Percentiles rank a stretch among this genome's conserved stretches.
Evolutionary conservation across 2,888 invertebrate genomes (phyloP).

Genomic region (Parnassius smintheus): DNA sequence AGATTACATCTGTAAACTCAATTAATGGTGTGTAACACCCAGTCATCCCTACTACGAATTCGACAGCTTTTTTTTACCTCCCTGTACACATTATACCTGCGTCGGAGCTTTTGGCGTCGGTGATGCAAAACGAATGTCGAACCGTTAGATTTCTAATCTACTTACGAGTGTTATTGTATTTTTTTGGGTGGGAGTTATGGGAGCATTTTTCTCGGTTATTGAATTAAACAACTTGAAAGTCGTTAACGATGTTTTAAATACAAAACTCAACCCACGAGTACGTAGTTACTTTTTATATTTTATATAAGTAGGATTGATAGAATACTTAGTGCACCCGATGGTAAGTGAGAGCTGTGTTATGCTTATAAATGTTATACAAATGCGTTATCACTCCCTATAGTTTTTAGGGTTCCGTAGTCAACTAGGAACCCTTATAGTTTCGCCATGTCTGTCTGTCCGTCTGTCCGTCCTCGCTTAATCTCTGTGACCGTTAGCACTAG

Average conservation of each 20-base stretch:
- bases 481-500: no score
- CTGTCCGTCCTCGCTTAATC: no score
- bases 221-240: background rate
- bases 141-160: constrained; percentile 33
- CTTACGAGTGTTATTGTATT: constrained; percentile 5
- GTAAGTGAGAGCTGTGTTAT: no score
- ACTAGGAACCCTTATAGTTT: no score
- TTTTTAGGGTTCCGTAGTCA: no score
- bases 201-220: background rate
- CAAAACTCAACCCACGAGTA: no score
- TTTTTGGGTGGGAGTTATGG: constrained; percentile 8
- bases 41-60: constrained; percentile 1
- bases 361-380: no score
- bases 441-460: no score
- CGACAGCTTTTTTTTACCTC: constrained; percentile 32
- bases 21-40: background rate
- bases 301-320: no score
- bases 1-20: background rate
- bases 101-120: constrained; percentile 16
- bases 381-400: no score
- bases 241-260: background rate
- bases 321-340: no score
- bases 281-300: no score
- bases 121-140: constrained; percentile 38
- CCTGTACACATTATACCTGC: constrained; percentile 25